These are phyloP conservation scores for Nothocercus julius DNA, from an alignment of 2,113 vertebrate genomes.

Conservation along the genomic window DNA sequence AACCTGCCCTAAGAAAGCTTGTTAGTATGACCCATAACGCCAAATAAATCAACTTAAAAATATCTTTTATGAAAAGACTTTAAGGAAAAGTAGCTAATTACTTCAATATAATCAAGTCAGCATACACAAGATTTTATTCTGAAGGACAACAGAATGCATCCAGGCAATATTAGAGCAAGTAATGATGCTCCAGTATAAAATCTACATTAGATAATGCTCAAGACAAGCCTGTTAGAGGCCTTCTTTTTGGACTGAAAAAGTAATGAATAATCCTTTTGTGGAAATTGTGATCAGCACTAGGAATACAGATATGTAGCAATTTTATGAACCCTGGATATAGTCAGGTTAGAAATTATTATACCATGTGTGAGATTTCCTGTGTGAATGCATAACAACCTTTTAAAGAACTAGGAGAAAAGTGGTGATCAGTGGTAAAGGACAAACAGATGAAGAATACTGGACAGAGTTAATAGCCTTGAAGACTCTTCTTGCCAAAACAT, in stretches of 20 bases:
- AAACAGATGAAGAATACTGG: neutral
- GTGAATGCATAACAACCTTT: neutral
- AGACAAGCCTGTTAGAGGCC: neutral
- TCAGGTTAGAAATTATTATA: neutral
- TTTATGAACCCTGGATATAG: neutral
- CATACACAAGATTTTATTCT: neutral
- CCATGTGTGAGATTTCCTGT: neutral
- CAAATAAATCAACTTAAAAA: conserved; percentile 25
- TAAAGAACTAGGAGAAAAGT: neutral
- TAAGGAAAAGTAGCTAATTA: conserved; percentile 7
- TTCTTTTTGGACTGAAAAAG: neutral
- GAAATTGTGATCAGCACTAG: neutral
- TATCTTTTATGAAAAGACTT: neutral
- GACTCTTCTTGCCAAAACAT: neutral
- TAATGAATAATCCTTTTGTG: neutral
- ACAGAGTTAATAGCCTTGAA: neutral
- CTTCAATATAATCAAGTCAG: neutral
- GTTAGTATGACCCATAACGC: neutral
- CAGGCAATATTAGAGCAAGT: neutral
- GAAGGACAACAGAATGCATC: neutral
- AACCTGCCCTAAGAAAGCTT: neutral
- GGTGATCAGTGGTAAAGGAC: neutral
- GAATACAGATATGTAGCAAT: neutral
- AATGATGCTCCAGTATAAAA: neutral
- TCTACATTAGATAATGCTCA: neutral